Conservation (phyloP, 2,888 invertebrate genomes). For the Heliconius aoede region DNA sequence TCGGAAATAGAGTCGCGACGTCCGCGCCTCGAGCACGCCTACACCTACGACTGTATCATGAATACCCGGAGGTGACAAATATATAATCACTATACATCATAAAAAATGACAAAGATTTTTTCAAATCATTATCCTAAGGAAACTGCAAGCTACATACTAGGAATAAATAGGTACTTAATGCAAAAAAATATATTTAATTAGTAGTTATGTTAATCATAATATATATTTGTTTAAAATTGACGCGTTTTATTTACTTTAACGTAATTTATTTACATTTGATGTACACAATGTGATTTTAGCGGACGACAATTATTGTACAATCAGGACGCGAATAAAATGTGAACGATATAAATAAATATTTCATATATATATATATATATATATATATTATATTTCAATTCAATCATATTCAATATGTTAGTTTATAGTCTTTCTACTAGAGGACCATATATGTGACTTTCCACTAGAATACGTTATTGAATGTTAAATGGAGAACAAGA, state of each 20-base stretch:
- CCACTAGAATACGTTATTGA: too few relatives aligned
- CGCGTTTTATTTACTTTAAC: not conserved
- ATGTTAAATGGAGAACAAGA: too few relatives aligned
- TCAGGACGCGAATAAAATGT: not conserved
- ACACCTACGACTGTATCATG: not conserved
- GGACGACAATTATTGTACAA: not conserved
- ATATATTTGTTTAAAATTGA: not conserved
- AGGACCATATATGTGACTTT: too few relatives aligned
- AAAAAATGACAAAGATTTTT: not conserved
- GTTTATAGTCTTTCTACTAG: not conserved
- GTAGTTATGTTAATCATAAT: not conserved
- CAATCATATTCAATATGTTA: too few relatives aligned
- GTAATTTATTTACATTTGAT: not conserved
- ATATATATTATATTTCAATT: too few relatives aligned
- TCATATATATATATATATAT: too few relatives aligned
- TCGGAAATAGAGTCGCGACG: constrained; percentile 64
- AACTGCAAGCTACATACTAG: too few relatives aligned
- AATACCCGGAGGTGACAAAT: constrained; percentile 9
- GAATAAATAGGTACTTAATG: too few relatives aligned
- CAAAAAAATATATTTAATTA: not conserved
- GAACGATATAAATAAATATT: too few relatives aligned
- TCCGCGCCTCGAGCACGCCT: constrained; percentile 25
- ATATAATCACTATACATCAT: not conserved
- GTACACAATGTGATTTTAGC: not conserved
- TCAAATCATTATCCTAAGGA: not conserved